Evolutionary conservation across 2,797 vertebrate genomes (phyloP).

Genomic region (Rhodeus uyekii): DNA sequence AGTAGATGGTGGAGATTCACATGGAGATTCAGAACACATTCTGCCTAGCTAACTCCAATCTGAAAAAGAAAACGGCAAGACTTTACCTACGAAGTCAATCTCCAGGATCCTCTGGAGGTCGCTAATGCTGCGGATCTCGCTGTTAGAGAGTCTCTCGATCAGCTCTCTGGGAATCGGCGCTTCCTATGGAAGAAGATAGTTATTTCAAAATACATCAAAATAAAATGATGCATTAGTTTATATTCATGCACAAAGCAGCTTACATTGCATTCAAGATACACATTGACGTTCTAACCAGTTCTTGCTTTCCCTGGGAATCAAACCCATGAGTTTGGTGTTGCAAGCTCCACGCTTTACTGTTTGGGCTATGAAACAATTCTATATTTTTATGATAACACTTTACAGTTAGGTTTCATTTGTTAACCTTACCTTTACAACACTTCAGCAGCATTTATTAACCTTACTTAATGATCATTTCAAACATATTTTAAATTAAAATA

Average conservation of each 20-base stretch:
- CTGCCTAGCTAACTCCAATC: too few species aligned
- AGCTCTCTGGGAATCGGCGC: constrained; percentile 90
- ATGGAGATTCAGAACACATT: too few species aligned
- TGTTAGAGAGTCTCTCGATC: constrained; percentile 89
- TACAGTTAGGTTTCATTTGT: background rate
- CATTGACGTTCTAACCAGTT: too few species aligned
- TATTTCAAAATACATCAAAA: background rate
- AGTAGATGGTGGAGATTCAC: too few species aligned
- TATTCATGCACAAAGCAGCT: too few species aligned
- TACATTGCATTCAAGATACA: too few species aligned
- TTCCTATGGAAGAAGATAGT: constrained; percentile 74
- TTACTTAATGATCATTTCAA: background rate
- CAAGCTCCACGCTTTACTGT: too few species aligned
- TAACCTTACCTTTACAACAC: background rate
- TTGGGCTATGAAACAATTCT: too few species aligned
- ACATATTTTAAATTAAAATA: background rate
- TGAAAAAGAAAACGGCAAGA: constrained; percentile 37
- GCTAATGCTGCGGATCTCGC: constrained; percentile 94
- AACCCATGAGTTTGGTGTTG: too few species aligned
- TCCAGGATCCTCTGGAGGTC: constrained; percentile 97
- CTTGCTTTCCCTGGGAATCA: too few species aligned
- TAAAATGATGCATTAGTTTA: background rate
- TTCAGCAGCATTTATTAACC: background rate
- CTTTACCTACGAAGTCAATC: constrained; percentile 97
- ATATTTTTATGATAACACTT: background rate